Conservation (phyloP, 2,888 invertebrate species). For the Epistrophe eligans region DNA sequence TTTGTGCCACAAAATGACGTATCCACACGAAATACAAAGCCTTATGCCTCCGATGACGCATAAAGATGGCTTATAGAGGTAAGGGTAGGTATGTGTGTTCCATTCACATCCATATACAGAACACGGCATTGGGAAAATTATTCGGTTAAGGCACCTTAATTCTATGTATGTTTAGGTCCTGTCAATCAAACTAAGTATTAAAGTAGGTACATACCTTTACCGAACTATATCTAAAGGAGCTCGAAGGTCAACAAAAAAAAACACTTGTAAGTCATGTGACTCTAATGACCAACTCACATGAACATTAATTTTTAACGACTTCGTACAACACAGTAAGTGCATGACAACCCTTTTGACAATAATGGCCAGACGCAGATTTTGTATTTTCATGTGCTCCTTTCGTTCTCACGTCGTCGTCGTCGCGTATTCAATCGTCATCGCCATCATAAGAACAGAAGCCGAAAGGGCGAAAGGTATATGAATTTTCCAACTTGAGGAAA, state of each 20-base stretch:
- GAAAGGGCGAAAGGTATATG: not conserved
- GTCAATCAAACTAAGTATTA: constrained; percentile 57
- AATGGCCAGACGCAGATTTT: constrained; percentile 23
- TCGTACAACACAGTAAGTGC: constrained; percentile 35
- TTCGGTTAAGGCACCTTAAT: constrained; percentile 54
- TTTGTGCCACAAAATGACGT: constrained; percentile 58
- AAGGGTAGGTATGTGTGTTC: not conserved
- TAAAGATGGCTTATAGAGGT: constrained; percentile 8
- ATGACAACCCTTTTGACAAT: constrained; percentile 37
- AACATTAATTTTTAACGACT: constrained; percentile 55
- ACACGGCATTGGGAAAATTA: constrained; percentile 12
- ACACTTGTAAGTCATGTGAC: constrained; percentile 69
- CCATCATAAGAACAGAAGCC: not conserved
- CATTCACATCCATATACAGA: not conserved
- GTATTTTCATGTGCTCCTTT: not conserved
- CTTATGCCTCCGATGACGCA: constrained; percentile 53
- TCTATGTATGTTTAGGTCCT: constrained; percentile 45
- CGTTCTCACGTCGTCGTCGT: not conserved
- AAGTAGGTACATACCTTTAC: constrained; percentile 23
- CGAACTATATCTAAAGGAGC: not conserved
- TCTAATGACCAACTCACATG: constrained; percentile 71
- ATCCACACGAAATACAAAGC: constrained; percentile 55
- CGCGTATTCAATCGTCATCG: not conserved
- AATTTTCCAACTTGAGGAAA: constrained; percentile 10
- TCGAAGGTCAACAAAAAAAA: constrained; percentile 57